phyloP scores from a whole-genome alignment of 2,888 invertebrate genomes.

The Nasonovia ribisnigri region DNA sequence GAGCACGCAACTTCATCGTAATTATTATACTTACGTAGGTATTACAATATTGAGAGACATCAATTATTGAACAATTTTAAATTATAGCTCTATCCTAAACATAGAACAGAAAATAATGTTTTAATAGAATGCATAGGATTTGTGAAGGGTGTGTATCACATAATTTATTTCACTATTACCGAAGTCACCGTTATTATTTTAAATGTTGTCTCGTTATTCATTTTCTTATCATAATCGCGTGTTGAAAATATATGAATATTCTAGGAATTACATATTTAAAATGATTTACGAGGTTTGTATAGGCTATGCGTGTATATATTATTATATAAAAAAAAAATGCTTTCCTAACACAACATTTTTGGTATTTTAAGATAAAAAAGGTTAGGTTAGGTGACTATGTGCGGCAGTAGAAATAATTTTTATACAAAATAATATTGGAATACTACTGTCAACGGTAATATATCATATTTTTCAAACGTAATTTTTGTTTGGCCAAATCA shows the following conservation, averaged over 20 bases:
- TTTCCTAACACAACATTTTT: neutral
- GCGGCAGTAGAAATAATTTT: neutral
- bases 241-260: constrained; percentile 20
- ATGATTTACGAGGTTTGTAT: constrained; percentile 20
- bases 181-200: neutral
- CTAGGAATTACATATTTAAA: constrained; percentile 14
- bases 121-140: neutral
- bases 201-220: constrained; percentile 20
- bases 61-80: neutral
- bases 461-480: neutral
- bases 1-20: neutral
- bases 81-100: neutral
- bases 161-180: neutral
- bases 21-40: neutral
- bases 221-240: neutral
- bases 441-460: neutral
- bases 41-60: neutral
- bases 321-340: neutral
- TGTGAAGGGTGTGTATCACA: neutral
- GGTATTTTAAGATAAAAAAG: constrained; percentile 23
- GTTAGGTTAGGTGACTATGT: neutral
- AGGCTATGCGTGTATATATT: neutral
- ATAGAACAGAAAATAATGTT: neutral
- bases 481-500: neutral
- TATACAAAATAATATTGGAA: neutral